A percentile compares a stretch with the other conserved stretches of the same genome.
These are phyloP conservation scores for Ceratina australensis DNA, from an alignment of 1,140 invertebrate genomes.

Conservation along the genomic window DNA sequence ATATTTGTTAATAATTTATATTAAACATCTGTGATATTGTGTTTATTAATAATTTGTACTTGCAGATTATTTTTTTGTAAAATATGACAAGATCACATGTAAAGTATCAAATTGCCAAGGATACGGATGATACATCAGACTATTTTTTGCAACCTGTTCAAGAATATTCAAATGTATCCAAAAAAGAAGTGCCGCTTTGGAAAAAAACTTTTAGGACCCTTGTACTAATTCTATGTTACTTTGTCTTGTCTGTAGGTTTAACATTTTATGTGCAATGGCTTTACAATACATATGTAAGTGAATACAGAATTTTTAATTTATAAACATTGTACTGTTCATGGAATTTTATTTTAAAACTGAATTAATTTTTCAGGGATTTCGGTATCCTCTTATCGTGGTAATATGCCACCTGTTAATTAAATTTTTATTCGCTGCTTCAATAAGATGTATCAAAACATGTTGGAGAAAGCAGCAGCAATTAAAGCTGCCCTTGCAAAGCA, in stretches of 20 bases:
- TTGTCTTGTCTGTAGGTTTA: conserved; percentile 94
- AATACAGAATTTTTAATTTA: conserved; percentile 11
- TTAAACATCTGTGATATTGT: neutral
- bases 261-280: conserved; percentile 98
- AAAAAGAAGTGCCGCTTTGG: conserved; percentile 67
- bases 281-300: conserved; percentile 85
- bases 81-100: conserved; percentile 76
- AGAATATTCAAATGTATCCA: conserved; percentile 68
- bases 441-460: conserved; percentile 83
- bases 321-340: conserved; percentile 9
- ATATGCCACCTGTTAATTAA: conserved; percentile 92
- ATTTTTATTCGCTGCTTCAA: conserved; percentile 86
- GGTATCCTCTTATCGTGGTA: conserved; percentile 91
- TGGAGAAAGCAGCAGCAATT: conserved; percentile 83
- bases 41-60: conserved; percentile 17
- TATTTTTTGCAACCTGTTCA: conserved; percentile 71
- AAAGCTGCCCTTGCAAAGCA: conserved; percentile 84
- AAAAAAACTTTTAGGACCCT: conserved; percentile 74
- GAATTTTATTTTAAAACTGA: neutral
- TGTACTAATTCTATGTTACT: conserved; percentile 88
- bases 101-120: conserved; percentile 76
- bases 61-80: conserved; percentile 46
- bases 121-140: conserved; percentile 73
- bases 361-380: conserved; percentile 83
- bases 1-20: neutral